Evolutionary conservation across 53 echinoderm and acorn worm species (phyloP).

Genomic region (Actinopyga echinites): DNA sequence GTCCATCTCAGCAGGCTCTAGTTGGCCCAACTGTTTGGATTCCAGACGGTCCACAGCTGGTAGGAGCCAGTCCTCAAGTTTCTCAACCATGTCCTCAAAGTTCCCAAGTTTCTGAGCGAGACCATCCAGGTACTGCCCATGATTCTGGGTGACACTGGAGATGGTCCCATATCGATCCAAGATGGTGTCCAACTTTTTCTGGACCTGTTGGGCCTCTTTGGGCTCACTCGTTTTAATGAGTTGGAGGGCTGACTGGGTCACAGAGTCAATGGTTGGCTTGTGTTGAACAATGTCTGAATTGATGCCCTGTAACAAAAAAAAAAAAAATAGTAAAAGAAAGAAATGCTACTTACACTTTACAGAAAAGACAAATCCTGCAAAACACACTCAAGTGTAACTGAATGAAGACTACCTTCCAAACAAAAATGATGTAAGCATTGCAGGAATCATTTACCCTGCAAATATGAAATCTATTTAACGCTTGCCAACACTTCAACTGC

Average conservation of each 20-base stretch:
- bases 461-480: too few species aligned
- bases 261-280: constrained; percentile 71
- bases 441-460: too few species aligned
- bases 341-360: background rate
- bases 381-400: too few species aligned
- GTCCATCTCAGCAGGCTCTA: constrained; percentile 78
- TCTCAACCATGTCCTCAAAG: constrained; percentile 86
- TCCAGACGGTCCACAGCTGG: constrained; percentile 82
- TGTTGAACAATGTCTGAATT: constrained; percentile 92
- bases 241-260: constrained; percentile 71
- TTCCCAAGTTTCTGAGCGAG: constrained; percentile 67
- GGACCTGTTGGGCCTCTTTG: constrained; percentile 80
- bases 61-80: constrained; percentile 94
- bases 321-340: background rate
- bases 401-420: too few species aligned
- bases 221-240: constrained; percentile 84
- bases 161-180: constrained; percentile 72
- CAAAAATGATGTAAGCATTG: too few species aligned
- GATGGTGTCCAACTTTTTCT: constrained; percentile 80
- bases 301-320: constrained; percentile 52
- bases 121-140: constrained; percentile 75
- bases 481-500: too few species aligned
- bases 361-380: background rate
- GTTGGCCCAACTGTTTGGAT: constrained; percentile 70
- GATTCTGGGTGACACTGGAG: constrained; percentile 51